Evolutionary conservation across 1,140 invertebrate species (phyloP), one percentile per base, ranked within the genome.

Genomic region (Saccostrea echinata): DNA sequence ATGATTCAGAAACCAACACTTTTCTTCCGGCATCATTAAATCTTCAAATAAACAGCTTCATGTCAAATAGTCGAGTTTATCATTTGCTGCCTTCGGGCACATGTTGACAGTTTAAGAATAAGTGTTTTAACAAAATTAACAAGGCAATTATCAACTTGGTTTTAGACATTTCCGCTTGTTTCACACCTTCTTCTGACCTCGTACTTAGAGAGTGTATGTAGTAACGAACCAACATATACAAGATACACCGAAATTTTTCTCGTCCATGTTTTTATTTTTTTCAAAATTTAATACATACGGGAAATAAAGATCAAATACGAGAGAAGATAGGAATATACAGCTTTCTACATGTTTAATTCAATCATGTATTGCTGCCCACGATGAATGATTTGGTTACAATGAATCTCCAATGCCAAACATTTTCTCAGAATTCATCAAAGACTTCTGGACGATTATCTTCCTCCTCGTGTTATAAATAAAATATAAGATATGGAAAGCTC

Each of bases 21-120:
- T 76, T 76, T 76, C 68, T 76, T 76, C 68, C 68, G 68, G 68
- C 68, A 76, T 76, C 68, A 76, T 76, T 76, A 76, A 76, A 76
- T 76, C 68, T 76, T 76, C 13, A 76, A 76, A 76, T 33, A 76
- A 76, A 76, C 68, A 30, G 30, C 12, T 33, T 33, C 68, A 33
- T 71, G 68, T 71, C 68, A 71, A 71, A 71, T 71, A 33, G 68
- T 24, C 68, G 27, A 16, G n/a, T 71, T 33, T 71, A 30, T 71
- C 68, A 76, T 76, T 76, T 76, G 68, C 68, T 33, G 68, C 68
- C 68, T 27, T 76, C 68, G 27, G 68, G 68, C 27, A 76, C 68
- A 76, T 76, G 68, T 27, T 76, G 68, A 76, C 68, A 76, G 68
- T 76, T 76, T 33, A 11, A 30, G 68, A 76, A 27, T 76, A 30